phyloP scores from a whole-genome alignment of 2,888 invertebrate genomes.

The Callyntrura guangdongensis region DNA sequence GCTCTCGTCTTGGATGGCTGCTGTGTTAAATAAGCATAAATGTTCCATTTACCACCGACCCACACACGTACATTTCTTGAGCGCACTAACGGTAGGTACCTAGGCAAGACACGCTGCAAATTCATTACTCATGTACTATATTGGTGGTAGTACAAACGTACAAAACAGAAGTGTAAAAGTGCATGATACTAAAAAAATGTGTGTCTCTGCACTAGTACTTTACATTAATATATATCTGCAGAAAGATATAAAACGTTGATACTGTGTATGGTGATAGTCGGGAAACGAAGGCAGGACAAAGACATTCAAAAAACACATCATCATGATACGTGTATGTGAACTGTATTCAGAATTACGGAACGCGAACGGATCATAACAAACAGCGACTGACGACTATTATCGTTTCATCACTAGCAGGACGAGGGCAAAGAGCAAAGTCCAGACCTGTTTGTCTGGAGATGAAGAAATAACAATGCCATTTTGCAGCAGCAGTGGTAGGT shows the following conservation, averaged over 20 bases:
- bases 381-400: background rate
- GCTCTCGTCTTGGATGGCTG: too few species aligned
- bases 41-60: too few species aligned
- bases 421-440: constrained; percentile 71
- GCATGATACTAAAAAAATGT: background rate
- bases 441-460: constrained; percentile 13
- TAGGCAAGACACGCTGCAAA: too few species aligned
- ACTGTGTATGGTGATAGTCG: background rate
- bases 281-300: background rate
- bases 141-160: background rate
- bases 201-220: too few species aligned
- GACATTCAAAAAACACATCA: background rate
- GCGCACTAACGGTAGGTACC: too few species aligned
- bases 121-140: too few species aligned
- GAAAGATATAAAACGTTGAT: background rate
- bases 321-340: background rate
- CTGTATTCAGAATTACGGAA: background rate
- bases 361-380: background rate
- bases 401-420: background rate
- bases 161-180: too few species aligned
- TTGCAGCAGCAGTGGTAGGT: too few species aligned
- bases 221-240: too few species aligned
- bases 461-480: constrained; percentile 47
- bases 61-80: too few species aligned
- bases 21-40: too few species aligned